phyloP scores from a whole-genome alignment of 2,888 invertebrate genomes.

The Macrosiphum euphorbiae region DNA sequence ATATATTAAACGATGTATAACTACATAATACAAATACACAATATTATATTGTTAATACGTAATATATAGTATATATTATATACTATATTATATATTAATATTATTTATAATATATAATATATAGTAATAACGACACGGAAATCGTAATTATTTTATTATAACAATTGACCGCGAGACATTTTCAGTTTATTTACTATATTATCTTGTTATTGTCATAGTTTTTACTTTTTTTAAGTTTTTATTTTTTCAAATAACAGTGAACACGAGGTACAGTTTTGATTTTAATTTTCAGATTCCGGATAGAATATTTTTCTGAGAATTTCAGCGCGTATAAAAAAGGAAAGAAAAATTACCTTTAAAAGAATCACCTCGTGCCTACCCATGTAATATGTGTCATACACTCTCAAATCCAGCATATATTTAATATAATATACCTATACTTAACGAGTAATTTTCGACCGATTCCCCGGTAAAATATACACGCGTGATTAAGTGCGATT shows the following conservation, averaged over 20 bases:
- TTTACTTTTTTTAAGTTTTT: not conserved
- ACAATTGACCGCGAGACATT: not conserved
- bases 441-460: constrained; percentile 3
- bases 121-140: not conserved
- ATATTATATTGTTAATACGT: not conserved
- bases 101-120: not conserved
- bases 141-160: not conserved
- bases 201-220: not conserved
- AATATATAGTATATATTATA: too few relatives aligned
- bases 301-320: not conserved
- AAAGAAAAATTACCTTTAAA: not conserved
- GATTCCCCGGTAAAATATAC: not conserved
- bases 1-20: not conserved
- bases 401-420: not conserved
- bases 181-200: not conserved
- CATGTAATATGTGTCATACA: not conserved
- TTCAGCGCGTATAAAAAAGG: not conserved
- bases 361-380: not conserved
- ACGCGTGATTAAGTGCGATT: not conserved
- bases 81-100: too few relatives aligned
- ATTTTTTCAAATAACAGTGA: not conserved
- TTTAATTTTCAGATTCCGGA: not conserved
- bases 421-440: not conserved
- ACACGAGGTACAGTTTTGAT: not conserved
- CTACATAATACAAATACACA: not conserved